These are phyloP conservation scores for Eunapius fragilis DNA, from an alignment of 37 sponge, comb jelly and placozoan species.

Conservation along the genomic window DNA sequence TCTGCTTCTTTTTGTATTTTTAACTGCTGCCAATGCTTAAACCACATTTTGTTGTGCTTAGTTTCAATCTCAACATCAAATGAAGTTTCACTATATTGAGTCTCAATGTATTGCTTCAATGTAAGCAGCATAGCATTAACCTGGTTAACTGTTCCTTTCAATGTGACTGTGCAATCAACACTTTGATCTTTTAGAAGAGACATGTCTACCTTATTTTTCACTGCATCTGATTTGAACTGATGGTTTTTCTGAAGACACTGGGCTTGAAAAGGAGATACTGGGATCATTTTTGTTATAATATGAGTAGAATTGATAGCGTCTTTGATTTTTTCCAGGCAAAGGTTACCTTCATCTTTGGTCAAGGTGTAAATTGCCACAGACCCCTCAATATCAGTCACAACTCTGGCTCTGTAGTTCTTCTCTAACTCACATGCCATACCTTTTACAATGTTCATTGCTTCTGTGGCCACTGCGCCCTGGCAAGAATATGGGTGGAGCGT, in stretches of 20 bases:
- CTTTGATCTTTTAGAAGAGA: neutral
- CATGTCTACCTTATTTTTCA: neutral
- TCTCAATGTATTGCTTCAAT: neutral
- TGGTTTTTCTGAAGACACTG: neutral
- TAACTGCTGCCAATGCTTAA: constrained; percentile 33
- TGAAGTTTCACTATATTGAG: neutral
- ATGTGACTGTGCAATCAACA: neutral
- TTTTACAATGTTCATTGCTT: neutral
- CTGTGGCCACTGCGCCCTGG: neutral
- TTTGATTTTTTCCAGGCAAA: neutral
- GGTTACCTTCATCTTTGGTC: neutral
- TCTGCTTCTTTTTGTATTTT: constrained; percentile 24
- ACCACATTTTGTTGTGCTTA: constrained; percentile 29
- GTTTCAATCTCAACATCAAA: constrained; percentile 11
- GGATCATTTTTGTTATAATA: constrained; percentile 3
- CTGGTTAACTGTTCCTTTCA: neutral
- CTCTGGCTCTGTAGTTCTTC: neutral
- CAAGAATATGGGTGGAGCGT: neutral
- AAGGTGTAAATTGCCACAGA: neutral
- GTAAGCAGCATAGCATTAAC: constrained; percentile 1
- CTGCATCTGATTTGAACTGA: neutral
- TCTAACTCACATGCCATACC: neutral
- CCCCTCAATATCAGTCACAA: neutral
- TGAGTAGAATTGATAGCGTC: no score
- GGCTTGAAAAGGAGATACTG: neutral